These are phyloP conservation scores for Steatocranus sp. DNA, from an alignment of 2,797 vertebrate genomes.

Conservation along the genomic window DNA sequence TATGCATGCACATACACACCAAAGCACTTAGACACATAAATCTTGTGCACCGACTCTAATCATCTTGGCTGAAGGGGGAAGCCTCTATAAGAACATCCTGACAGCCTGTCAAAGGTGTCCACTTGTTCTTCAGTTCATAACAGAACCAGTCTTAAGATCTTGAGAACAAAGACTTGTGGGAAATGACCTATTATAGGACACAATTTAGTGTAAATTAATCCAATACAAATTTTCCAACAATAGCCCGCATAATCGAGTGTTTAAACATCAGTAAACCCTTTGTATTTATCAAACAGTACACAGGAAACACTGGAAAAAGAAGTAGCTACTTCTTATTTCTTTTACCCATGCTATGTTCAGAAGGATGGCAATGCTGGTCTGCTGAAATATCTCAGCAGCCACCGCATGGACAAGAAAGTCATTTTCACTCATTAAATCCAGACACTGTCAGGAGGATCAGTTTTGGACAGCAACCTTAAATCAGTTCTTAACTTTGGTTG, in stretches of 20 bases:
- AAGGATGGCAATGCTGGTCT: background rate
- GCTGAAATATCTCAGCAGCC: background rate
- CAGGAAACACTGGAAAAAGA: background rate
- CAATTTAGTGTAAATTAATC: background rate
- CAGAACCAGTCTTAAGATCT: background rate
- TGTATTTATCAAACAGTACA: background rate
- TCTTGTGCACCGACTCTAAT: conserved; percentile 10
- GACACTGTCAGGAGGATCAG: background rate
- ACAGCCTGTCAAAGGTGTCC: background rate
- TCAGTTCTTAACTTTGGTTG: background rate
- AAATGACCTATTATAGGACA: background rate
- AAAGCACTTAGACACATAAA: background rate
- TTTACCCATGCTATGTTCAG: background rate
- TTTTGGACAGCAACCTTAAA: background rate
- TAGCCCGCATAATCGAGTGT: background rate
- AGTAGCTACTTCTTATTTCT: background rate
- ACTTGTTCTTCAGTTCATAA: background rate
- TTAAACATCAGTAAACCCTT: background rate
- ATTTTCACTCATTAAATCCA: background rate
- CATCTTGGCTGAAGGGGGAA: background rate
- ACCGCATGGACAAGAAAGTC: background rate
- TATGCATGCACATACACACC: background rate
- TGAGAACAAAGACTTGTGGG: background rate
- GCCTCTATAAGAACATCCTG: background rate
- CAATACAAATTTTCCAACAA: background rate